Evolutionary conservation across 2,797 vertebrate genomes (phyloP).

Genomic region (Danio kyathit): DNA sequence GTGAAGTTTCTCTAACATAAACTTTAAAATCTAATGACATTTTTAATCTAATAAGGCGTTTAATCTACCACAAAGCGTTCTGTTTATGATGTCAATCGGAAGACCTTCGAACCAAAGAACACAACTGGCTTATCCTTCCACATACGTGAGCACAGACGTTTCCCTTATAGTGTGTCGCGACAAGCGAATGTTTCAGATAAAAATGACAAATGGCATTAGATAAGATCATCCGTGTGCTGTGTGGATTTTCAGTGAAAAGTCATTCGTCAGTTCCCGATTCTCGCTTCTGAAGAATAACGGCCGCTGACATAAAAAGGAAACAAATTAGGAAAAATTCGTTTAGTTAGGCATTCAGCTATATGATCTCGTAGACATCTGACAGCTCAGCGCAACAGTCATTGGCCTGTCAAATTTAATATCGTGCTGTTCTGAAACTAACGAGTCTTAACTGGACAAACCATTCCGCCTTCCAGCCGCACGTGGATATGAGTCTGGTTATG

Average conservation of each 20-base stretch:
- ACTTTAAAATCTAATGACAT: background rate
- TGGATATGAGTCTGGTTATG: background rate
- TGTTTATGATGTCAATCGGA: constrained; percentile 21
- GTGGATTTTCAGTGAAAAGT: constrained; percentile 19
- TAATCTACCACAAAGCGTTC: background rate
- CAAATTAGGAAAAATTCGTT: constrained; percentile 26
- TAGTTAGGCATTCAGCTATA: constrained; percentile 32
- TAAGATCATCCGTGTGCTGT: constrained; percentile 3
- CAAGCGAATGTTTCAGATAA: constrained; percentile 3
- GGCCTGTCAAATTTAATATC: constrained; percentile 47
- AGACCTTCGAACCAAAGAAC: constrained; percentile 15
- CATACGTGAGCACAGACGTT: constrained; percentile 3
- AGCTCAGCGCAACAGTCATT: constrained; percentile 31
- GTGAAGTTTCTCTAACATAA: background rate
- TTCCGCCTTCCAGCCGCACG: constrained; percentile 26
- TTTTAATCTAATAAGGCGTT: background rate
- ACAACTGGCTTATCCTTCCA: constrained; percentile 17
- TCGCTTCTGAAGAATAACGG: constrained; percentile 6
- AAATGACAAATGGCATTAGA: constrained; percentile 25
- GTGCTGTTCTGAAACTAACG: constrained; percentile 19
- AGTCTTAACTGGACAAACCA: constrained; percentile 28
- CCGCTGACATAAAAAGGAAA: constrained; percentile 25
- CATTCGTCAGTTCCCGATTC: background rate
- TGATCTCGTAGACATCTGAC: constrained; percentile 30
- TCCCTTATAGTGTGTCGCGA: background rate